Percentiles rank a stretch among this genome's conserved stretches.
phyloP scores from a whole-genome alignment of 2,888 invertebrate genomes.

The Drosophila barbarae region DNA sequence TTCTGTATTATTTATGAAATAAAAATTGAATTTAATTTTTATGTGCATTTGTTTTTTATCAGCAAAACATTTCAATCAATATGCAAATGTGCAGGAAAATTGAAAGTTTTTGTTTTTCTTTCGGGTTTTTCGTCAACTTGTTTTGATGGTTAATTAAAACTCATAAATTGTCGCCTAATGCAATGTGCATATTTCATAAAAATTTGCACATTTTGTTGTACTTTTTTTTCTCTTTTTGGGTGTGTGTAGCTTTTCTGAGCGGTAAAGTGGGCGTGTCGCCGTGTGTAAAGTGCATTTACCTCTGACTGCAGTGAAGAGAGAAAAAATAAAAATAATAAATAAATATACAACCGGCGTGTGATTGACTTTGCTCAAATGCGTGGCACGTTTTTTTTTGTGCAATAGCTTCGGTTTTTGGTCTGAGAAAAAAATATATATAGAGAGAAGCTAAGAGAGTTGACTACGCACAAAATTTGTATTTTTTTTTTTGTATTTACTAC shows the following conservation, averaged over 20 bases:
- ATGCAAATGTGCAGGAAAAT: slow-evolving; percentile 61
- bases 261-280: slow-evolving; percentile 22
- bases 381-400: slow-evolving; percentile 71
- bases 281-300: slow-evolving; percentile 72
- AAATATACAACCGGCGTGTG: slow-evolving; percentile 51
- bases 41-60: slow-evolving; percentile 5
- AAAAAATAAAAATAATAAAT: slow-evolving; percentile 35
- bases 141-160: slow-evolving; percentile 63
- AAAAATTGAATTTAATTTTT: slow-evolving; percentile 17
- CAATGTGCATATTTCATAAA: slow-evolving; percentile 50
- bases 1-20: slow-evolving; percentile 6
- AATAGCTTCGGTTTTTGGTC: slow-evolving; percentile 39
- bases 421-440: no score
- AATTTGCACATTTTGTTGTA: slow-evolving; percentile 39
- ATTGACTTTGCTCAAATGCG: slow-evolving; percentile 54
- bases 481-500: slow-evolving; percentile 1
- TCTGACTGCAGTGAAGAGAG: slow-evolving; percentile 57
- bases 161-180: slow-evolving; percentile 68
- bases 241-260: slow-evolving; percentile 18
- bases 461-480: slow-evolving; percentile 36
- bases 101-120: slow-evolving; percentile 44
- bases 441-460: slow-evolving; percentile 10
- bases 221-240: no score
- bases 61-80: slow-evolving; percentile 42
- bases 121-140: slow-evolving; percentile 9